Evolutionary conservation across 1,140 invertebrate species (phyloP), one percentile per base, ranked within the genome.

Genomic region (Streblospio benedicti): DNA sequence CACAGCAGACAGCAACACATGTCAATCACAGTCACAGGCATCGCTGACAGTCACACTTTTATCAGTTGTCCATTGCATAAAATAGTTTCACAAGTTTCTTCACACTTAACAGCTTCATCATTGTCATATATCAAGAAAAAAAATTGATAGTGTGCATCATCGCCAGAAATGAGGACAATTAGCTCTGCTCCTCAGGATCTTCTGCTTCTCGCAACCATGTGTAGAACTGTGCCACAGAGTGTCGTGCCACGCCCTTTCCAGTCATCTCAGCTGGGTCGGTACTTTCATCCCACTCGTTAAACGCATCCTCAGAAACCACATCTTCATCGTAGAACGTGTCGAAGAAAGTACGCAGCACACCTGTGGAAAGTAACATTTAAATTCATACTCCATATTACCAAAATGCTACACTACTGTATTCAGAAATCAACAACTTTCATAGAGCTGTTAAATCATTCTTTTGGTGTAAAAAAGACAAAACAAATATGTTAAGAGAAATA

Each of bases 221-320:
- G 69, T 84, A 84, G 74, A 85, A 85, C 38, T 81, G 79, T 27
- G 79, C 80, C 4, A 85, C 72, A 28, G 80, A 75, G 65, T 78
- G 79, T 4, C 81, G 62, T n/a, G 82, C 81, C 2, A 84, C 78
- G 14, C 78, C 81, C 68, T 85, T 84, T 32, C 84, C 83, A 50
- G 81, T 79, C 18, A 74, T 71, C 67, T 84, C 83, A 0, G 72
- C 67, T 16, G 79, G 75, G 60, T 80, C 80, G 6, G 75, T 68
- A 65, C 73, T 79, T 3, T 69, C 70, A 60, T 82, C 76, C 85
- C 85, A 86, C 47, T 80, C 72, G 35, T 81, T 69, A 65, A 85
- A 86, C 50, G 81, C 79, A 57, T 85, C 83, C 62, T 80, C 81
- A 47, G 81, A 83, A 61, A 86, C 81, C 49, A 84, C 70, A 63